A percentile compares a stretch with the other conserved stretches of the same genome.
These are phyloP conservation scores for Panthera uncia DNA, from an alignment of 2,113 vertebrate species.

Conservation along the genomic window DNA sequence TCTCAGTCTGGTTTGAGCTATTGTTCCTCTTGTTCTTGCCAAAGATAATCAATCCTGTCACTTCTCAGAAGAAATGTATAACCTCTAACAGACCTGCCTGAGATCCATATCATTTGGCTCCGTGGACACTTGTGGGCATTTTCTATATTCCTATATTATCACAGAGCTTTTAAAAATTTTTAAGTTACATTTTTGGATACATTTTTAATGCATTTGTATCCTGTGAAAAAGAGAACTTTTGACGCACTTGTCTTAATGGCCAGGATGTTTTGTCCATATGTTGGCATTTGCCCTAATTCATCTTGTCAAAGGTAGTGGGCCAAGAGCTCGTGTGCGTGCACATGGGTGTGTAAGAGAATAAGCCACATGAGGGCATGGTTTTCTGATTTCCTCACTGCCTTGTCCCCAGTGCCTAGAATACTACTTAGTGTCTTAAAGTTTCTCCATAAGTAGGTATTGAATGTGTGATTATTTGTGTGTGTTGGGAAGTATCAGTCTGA, in stretches of 20 bases:
- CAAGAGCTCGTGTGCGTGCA: not conserved
- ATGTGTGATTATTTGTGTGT: not conserved
- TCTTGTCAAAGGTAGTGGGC: not conserved
- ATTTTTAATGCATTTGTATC: not conserved
- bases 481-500: not conserved
- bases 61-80: constrained; percentile 37
- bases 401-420: not conserved
- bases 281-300: not conserved
- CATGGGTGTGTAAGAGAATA: not conserved
- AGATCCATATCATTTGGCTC: not conserved
- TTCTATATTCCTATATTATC: not conserved
- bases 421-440: not conserved
- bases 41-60: constrained; percentile 51
- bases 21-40: constrained; percentile 50
- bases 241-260: not conserved
- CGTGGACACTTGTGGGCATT: not conserved
- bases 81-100: constrained; percentile 14
- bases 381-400: not conserved
- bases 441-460: not conserved
- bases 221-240: not conserved
- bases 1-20: not conserved
- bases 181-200: not conserved
- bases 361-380: accelerated
- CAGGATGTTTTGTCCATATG: not conserved
- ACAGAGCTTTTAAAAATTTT: not conserved